Evolutionary conservation across 2,797 vertebrate genomes (phyloP).

Genomic region (Cyclopterus lumpus): DNA sequence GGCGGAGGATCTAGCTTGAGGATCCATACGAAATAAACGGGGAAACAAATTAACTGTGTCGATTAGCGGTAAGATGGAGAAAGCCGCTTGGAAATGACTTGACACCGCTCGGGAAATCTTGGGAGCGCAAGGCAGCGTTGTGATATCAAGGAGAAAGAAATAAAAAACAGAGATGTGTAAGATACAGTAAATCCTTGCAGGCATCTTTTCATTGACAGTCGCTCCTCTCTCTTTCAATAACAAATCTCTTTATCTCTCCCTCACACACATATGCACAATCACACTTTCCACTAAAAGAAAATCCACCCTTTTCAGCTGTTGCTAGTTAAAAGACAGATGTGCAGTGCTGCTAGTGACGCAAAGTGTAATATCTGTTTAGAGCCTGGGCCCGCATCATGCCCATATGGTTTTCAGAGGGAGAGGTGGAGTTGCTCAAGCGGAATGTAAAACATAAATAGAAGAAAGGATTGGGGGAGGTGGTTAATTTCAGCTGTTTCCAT

Average conservation of each 20-base stretch:
- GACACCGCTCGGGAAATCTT: slow-evolving; percentile 73
- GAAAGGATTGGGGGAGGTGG: slow-evolving; percentile 60
- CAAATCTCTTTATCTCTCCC: slow-evolving; percentile 42
- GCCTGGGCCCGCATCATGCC: slow-evolving; percentile 35
- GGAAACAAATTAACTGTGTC: slow-evolving; percentile 80
- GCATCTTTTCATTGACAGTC: slow-evolving; percentile 50
- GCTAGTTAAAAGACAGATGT: slow-evolving; percentile 66
- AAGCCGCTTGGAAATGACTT: slow-evolving; percentile 70
- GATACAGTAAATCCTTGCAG: slow-evolving; percentile 65
- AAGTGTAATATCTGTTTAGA: slow-evolving; percentile 61
- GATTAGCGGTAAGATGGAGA: slow-evolving; percentile 75
- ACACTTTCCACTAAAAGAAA: slow-evolving; percentile 17
- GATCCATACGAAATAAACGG: slow-evolving; percentile 68
- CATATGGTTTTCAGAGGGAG: slow-evolving; percentile 53
- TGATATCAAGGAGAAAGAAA: slow-evolving; percentile 48
- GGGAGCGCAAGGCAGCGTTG: slow-evolving; percentile 20
- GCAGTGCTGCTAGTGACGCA: slow-evolving; percentile 39
- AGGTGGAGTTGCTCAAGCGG: slow-evolving; percentile 45
- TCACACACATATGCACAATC: background rate
- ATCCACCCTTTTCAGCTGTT: slow-evolving; percentile 57
- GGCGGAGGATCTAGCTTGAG: slow-evolving; percentile 61
- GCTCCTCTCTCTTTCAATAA: slow-evolving; percentile 45
- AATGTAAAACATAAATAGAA: slow-evolving; percentile 64
- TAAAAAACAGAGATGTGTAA: slow-evolving; percentile 57
- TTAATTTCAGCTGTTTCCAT: slow-evolving; percentile 62